Percentiles rank a stretch among this genome's conserved stretches.
Evolutionary conservation across 2,113 vertebrate species (phyloP).

Genomic region (Chascanopsetta lugubris): DNA sequence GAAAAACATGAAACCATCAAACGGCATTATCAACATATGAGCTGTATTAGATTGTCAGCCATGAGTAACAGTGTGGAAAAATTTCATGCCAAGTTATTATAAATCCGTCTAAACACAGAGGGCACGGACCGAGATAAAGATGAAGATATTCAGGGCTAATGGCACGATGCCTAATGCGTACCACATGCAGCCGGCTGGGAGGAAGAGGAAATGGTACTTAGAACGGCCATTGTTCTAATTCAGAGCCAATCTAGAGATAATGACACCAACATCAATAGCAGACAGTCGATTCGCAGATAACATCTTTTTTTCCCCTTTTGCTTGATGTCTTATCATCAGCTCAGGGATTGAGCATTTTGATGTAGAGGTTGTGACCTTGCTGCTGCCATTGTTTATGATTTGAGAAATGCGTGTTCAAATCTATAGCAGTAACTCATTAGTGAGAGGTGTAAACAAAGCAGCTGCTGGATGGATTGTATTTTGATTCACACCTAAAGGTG

Average conservation of each 20-base stretch:
- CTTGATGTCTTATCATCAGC: constrained; percentile 68
- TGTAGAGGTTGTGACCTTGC: constrained; percentile 84
- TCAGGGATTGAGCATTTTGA: constrained; percentile 86
- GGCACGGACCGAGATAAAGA: constrained; percentile 58
- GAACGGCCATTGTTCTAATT: constrained; percentile 82
- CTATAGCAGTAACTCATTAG: constrained; percentile 77
- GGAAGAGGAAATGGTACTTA: constrained; percentile 76
- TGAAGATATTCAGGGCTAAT: constrained; percentile 70
- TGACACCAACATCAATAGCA: constrained; percentile 86
- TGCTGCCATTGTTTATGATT: constrained; percentile 87
- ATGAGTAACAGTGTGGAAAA: background rate
- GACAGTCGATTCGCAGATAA: constrained; percentile 83
- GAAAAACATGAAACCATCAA: background rate
- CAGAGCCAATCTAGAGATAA: constrained; percentile 86
- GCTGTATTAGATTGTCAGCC: background rate
- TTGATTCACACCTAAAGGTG: too few species aligned
- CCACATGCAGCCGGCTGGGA: constrained; percentile 71
- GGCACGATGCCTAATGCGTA: constrained; percentile 74
- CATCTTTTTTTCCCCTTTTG: constrained; percentile 68
- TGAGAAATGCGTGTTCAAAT: constrained; percentile 85
- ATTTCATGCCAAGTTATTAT: constrained; percentile 31
- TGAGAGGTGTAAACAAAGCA: constrained; percentile 36
- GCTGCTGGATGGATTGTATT: too few species aligned
- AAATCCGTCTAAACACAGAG: constrained; percentile 22
- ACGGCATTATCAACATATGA: background rate